These are phyloP conservation scores for Ephestia elutella DNA, from an alignment of 1,140 invertebrate genomes.

Conservation along the genomic window DNA sequence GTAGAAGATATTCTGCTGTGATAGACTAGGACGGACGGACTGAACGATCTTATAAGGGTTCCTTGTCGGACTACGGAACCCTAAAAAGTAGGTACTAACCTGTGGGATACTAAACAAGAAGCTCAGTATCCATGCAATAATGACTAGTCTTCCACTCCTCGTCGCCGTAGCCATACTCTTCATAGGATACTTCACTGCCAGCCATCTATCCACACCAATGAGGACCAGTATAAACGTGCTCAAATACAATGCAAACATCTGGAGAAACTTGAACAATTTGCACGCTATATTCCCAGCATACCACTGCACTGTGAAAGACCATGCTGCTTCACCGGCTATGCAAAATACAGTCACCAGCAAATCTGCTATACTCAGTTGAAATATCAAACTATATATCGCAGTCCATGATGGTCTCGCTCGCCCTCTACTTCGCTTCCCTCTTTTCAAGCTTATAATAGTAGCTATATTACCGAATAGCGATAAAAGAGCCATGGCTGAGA, in stretches of 20 bases:
- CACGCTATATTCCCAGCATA: constrained; percentile 84
- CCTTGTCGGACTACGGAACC: background rate
- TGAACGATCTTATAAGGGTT: too few species aligned
- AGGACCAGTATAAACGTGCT: constrained; percentile 88
- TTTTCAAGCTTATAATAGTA: constrained; percentile 84
- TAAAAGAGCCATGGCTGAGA: constrained; percentile 80
- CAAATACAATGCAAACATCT: constrained; percentile 88
- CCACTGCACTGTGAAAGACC: constrained; percentile 88
- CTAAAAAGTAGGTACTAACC: constrained; percentile 74
- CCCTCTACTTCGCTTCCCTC: constrained; percentile 71
- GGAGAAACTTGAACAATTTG: constrained; percentile 87
- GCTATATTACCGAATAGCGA: constrained; percentile 84
- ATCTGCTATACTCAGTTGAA: constrained; percentile 85
- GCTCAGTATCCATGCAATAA: constrained; percentile 81
- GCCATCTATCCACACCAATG: constrained; percentile 87
- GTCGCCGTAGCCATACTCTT: constrained; percentile 81
- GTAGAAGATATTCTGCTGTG: too few species aligned
- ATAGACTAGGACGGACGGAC: too few species aligned
- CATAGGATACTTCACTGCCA: constrained; percentile 88
- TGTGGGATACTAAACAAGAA: constrained; percentile 86
- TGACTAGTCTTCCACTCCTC: constrained; percentile 77
- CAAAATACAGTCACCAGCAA: constrained; percentile 87
- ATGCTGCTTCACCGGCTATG: constrained; percentile 84
- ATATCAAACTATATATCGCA: constrained; percentile 85
- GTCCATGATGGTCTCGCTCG: constrained; percentile 77